Conservation (phyloP, 1,140 invertebrate species). For the Drosophila sp. region DNA sequence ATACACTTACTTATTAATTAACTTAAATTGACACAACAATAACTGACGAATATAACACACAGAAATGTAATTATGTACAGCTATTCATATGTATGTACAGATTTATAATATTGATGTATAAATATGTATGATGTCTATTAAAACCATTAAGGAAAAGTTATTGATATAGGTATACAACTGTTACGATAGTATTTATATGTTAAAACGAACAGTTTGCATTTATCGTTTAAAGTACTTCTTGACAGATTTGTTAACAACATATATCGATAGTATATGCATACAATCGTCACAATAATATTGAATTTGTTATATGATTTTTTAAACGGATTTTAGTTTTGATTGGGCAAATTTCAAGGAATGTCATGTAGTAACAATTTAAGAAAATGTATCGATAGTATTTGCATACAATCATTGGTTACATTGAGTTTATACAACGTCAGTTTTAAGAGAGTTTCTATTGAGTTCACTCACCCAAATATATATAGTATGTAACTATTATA, state of each 20-base stretch:
- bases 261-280: too few species aligned
- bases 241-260: too few species aligned
- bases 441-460: neutral
- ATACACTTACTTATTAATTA: conserved; percentile 46
- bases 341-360: too few species aligned
- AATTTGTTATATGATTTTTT: neutral
- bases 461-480: neutral
- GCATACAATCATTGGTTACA: neutral
- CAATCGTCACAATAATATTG: neutral
- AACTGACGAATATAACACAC: conserved; percentile 32
- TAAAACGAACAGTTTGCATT: too few species aligned
- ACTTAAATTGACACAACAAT: conserved; percentile 42
- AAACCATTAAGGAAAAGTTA: neutral
- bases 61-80: conserved; percentile 41
- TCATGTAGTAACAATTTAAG: neutral
- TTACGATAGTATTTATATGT: neutral
- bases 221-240: too few species aligned
- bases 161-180: neutral
- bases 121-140: neutral
- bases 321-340: neutral
- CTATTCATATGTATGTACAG: conserved; percentile 23
- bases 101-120: conserved; percentile 6
- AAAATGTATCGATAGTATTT: neutral
- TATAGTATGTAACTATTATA: neutral
- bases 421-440: neutral